Percentiles rank a stretch among this genome's conserved stretches.
Conservation (phyloP, 2,888 invertebrate species). For the Macrophya annulata region DNA sequence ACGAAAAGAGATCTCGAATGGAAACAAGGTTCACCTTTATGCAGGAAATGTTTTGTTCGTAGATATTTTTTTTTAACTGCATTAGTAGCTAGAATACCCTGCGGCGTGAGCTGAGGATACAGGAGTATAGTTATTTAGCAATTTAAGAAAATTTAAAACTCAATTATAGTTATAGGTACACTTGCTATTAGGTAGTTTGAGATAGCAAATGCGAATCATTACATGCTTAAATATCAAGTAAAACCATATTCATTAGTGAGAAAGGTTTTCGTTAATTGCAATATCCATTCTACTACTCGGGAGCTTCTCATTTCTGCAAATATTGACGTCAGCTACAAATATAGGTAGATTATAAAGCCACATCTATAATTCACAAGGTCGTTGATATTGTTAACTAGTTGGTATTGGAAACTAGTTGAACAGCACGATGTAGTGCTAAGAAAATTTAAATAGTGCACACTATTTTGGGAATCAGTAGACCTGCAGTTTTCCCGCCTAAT, state of each 20-base stretch:
- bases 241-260: constrained; percentile 4
- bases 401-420: neutral
- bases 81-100: neutral
- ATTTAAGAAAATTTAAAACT: neutral
- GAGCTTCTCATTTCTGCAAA: neutral
- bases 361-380: neutral
- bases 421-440: neutral
- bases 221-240: neutral
- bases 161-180: neutral
- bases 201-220: neutral
- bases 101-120: neutral
- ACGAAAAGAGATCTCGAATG: neutral
- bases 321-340: constrained; percentile 14
- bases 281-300: neutral
- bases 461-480: neutral
- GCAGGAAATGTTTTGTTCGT: neutral
- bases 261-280: constrained; percentile 28
- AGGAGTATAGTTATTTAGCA: neutral
- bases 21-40: neutral
- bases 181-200: neutral
- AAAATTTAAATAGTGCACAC: neutral
- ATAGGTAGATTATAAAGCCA: neutral
- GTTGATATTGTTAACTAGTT: no score
- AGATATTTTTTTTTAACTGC: neutral
- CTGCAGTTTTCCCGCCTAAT: neutral